These are phyloP conservation scores for Cydia strobilella DNA, from an alignment of 1,140 invertebrate species.

Conservation along the genomic window DNA sequence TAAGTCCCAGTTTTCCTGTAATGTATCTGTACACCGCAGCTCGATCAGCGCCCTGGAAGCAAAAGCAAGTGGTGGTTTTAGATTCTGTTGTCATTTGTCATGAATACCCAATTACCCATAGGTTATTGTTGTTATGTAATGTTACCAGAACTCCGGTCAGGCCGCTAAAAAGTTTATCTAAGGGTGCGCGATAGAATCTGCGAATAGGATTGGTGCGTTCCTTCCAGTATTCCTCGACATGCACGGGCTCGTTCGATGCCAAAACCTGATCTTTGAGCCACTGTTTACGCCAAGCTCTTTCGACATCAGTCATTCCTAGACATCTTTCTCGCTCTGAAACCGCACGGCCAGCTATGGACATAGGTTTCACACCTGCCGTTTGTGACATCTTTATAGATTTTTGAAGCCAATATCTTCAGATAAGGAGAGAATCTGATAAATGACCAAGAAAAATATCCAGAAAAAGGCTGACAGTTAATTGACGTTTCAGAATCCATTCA, in stretches of 20 bases:
- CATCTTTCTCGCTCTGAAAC: conserved; percentile 87
- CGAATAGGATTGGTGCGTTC: conserved; percentile 89
- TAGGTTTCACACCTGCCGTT: conserved; percentile 80
- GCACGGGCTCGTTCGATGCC: conserved; percentile 85
- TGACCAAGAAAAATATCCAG: neutral
- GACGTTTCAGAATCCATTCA: neutral
- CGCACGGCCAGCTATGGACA: conserved; percentile 88
- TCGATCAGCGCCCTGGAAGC: conserved; percentile 79
- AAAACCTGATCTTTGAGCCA: conserved; percentile 92
- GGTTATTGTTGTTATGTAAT: conserved; percentile 66
- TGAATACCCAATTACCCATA: conserved; percentile 31
- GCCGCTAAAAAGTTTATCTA: conserved; percentile 83
- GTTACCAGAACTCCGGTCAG: conserved; percentile 82
- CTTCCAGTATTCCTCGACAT: conserved; percentile 84
- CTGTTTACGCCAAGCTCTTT: conserved; percentile 90
- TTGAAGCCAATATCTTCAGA: neutral
- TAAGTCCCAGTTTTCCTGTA: conserved; percentile 83
- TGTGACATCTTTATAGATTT: conserved; percentile 60
- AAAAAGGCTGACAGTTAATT: neutral
- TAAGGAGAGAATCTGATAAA: neutral
- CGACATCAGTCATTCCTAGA: conserved; percentile 90
- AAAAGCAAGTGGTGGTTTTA: conserved; percentile 31
- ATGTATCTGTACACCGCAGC: conserved; percentile 82
- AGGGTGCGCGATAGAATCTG: conserved; percentile 86
- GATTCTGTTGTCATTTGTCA: conserved; percentile 8